Evolutionary conservation across 2,113 vertebrate genomes (phyloP).

Genomic region (Caracal caracal): DNA sequence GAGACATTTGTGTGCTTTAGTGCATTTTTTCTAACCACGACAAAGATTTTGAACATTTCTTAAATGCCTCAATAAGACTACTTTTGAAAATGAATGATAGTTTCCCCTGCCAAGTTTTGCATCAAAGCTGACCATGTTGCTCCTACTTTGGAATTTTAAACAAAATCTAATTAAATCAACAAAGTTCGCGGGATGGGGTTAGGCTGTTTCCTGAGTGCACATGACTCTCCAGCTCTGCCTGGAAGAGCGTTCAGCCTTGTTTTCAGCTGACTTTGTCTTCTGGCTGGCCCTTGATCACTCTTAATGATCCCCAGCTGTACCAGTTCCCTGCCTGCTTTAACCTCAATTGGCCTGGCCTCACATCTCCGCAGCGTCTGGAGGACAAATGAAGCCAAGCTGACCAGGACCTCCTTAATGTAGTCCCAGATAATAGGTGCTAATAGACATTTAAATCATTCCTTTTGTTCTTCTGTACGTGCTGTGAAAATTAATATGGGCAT

Average conservation of each 20-base stretch:
- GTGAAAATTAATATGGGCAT: conserved; percentile 45
- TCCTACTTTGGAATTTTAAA: conserved; percentile 74
- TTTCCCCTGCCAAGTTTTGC: conserved; percentile 49
- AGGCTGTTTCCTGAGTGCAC: conserved; percentile 70
- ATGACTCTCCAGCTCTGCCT: conserved; percentile 52
- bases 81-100: conserved; percentile 68
- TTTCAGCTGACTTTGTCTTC: conserved; percentile 73
- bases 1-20: not conserved
- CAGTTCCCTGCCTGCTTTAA: conserved; percentile 72
- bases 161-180: conserved; percentile 78
- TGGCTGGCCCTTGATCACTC: conserved; percentile 71
- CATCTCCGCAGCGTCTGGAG: conserved; percentile 59
- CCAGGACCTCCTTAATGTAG: conserved; percentile 60
- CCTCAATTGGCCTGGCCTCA: conserved; percentile 73
- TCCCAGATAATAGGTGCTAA: conserved; percentile 66
- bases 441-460: conserved; percentile 64
- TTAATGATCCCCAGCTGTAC: conserved; percentile 79
- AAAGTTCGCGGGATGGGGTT: conserved; percentile 65
- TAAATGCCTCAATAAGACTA: conserved; percentile 40
- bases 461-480: conserved; percentile 27
- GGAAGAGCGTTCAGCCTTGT: conserved; percentile 64
- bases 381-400: conserved; percentile 74
- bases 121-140: conserved; percentile 67
- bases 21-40: not conserved
- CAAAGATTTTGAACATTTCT: conserved; percentile 44